Percentiles rank a stretch among this genome's conserved stretches.
Evolutionary conservation across 1,140 invertebrate genomes (phyloP).

Genomic region (Vollenhovia emeryi): DNA sequence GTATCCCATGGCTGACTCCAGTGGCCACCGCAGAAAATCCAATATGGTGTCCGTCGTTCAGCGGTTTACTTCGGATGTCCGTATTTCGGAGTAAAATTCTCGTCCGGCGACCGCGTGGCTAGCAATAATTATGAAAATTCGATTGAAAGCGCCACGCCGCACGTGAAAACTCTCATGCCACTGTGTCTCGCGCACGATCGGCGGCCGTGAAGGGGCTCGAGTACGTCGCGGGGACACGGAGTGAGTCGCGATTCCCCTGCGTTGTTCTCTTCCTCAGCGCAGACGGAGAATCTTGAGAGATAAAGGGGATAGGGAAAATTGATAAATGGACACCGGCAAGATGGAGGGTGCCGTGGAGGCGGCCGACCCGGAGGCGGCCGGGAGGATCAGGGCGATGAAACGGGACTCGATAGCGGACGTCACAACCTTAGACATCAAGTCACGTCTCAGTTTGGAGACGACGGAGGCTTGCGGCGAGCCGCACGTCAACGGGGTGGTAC

Average conservation of each 20-base stretch:
- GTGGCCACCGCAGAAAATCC: conserved; percentile 72
- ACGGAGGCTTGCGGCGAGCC: conserved; percentile 70
- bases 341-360: conserved; percentile 60
- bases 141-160: conserved; percentile 73
- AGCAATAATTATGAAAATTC: conserved; percentile 81
- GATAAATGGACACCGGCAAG: conserved; percentile 71
- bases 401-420: conserved; percentile 70
- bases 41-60: conserved; percentile 80
- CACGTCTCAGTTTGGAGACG: conserved; percentile 75
- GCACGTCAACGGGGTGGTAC: conserved; percentile 79
- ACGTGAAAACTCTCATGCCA: conserved; percentile 63
- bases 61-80: conserved; percentile 69
- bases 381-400: conserved; percentile 73
- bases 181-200: neutral
- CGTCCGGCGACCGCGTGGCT: conserved; percentile 15
- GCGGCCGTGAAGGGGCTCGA: conserved; percentile 12
- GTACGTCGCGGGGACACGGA: conserved; percentile 20
- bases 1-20: conserved; percentile 28
- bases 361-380: conserved; percentile 63
- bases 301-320: conserved; percentile 24
- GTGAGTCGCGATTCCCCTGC: neutral
- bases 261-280: conserved; percentile 12
- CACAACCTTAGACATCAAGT: conserved; percentile 78
- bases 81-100: conserved; percentile 70
- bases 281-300: conserved; percentile 20